phyloP scores from a whole-genome alignment of 2,113 vertebrate species.

The sheep (Ovis aries) region DNA sequence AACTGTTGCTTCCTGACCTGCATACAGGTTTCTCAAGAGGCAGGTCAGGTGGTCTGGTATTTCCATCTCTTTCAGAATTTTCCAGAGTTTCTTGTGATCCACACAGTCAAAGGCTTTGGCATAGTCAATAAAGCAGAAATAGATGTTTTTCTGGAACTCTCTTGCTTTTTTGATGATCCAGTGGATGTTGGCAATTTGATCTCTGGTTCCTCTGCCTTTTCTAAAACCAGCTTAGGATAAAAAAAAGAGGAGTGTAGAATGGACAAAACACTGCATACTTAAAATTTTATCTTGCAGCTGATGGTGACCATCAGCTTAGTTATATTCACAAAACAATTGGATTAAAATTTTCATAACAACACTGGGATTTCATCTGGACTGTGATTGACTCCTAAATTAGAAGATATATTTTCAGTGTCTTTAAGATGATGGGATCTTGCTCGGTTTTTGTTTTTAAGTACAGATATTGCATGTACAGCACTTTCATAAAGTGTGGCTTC shows the following conservation, averaged over 20 bases:
- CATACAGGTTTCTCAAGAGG: too few species aligned
- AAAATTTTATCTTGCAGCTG: background rate
- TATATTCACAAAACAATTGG: background rate
- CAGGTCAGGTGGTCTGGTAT: too few species aligned
- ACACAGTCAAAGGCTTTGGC: too few species aligned
- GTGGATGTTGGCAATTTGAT: too few species aligned
- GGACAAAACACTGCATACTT: background rate
- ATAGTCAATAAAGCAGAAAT: too few species aligned
- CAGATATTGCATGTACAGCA: background rate
- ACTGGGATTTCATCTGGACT: background rate
- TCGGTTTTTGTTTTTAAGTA: background rate
- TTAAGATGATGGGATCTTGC: conserved; percentile 10
- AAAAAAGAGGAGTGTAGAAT: background rate
- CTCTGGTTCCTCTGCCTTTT: too few species aligned
- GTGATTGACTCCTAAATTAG: background rate
- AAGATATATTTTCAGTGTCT: background rate
- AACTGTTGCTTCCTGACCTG: too few species aligned
- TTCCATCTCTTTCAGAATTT: too few species aligned
- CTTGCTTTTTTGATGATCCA: too few species aligned
- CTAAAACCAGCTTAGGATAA: background rate
- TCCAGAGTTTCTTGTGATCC: too few species aligned
- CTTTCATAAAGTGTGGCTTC: conserved; percentile 9
- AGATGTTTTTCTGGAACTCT: too few species aligned
- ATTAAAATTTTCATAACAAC: background rate
- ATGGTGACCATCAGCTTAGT: background rate